Conservation (phyloP, 1,140 invertebrate species). For the Solen grandis region DNA sequence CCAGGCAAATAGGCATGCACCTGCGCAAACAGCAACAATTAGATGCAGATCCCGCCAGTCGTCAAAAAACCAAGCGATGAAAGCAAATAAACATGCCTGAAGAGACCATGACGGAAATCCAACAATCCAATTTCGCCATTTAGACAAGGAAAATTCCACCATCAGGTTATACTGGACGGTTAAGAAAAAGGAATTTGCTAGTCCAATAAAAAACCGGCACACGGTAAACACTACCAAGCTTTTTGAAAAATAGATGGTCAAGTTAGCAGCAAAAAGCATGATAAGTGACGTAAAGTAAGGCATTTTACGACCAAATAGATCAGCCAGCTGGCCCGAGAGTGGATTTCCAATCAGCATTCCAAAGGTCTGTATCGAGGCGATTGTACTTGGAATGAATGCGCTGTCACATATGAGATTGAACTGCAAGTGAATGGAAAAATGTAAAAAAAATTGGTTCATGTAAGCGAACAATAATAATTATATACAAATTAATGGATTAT, state of each 20-base stretch:
- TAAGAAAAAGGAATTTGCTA: constrained; percentile 7
- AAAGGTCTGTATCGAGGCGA: constrained; percentile 56
- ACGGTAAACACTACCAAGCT: constrained; percentile 57
- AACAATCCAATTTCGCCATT: too few relatives aligned
- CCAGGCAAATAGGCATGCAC: constrained; percentile 30
- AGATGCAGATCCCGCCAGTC: constrained; percentile 37
- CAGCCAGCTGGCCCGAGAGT: too few relatives aligned
- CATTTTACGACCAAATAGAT: constrained; percentile 56
- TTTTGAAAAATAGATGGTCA: constrained; percentile 27
- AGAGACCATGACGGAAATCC: too few relatives aligned
- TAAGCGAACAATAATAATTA: background rate
- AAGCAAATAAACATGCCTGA: constrained; percentile 20
- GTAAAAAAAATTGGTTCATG: too few relatives aligned
- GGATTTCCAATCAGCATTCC: constrained; percentile 59
- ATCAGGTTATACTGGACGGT: too few relatives aligned
- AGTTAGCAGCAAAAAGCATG: constrained; percentile 5
- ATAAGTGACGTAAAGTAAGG: constrained; percentile 34
- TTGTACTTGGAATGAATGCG: constrained; percentile 47
- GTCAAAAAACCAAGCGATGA: constrained; percentile 14
- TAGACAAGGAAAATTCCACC: too few relatives aligned
- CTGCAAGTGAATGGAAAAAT: constrained; percentile 50
- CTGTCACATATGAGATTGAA: constrained; percentile 57
- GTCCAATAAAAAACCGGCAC: constrained; percentile 34
- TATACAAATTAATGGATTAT: background rate
- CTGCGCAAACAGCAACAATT: background rate